Evolutionary conservation across 1,140 invertebrate genomes (phyloP).

Genomic region (Hirudo medicinalis): DNA sequence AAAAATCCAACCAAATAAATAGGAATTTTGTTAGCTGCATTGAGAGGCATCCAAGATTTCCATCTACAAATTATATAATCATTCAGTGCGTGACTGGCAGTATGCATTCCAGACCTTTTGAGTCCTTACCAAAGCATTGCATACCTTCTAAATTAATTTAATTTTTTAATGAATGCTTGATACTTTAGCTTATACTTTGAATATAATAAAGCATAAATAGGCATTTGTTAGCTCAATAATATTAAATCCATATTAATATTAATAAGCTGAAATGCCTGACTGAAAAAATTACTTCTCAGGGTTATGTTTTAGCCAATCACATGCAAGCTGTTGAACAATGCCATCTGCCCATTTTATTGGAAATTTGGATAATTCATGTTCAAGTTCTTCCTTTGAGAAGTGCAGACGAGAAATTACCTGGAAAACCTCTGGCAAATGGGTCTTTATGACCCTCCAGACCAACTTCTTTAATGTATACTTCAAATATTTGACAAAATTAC

Average conservation of each 20-base stretch:
- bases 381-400: constrained; percentile 42
- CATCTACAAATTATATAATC: constrained; percentile 31
- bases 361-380: no score
- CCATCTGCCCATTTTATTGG: not conserved
- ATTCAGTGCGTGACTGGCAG: no score
- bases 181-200: no score
- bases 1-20: constrained; percentile 64
- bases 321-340: constrained; percentile 48
- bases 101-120: no score
- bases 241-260: no score
- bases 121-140: no score
- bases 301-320: constrained; percentile 53
- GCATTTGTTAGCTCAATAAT: no score
- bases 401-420: constrained; percentile 47
- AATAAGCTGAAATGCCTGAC: no score
- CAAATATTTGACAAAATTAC: no score
- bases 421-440: constrained; percentile 32
- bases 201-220: no score
- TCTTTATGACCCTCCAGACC: constrained; percentile 48
- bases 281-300: constrained; percentile 25
- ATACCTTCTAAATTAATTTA: no score
- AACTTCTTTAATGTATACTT: constrained; percentile 52
- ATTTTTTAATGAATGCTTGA: no score
- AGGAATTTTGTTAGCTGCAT: constrained; percentile 43
- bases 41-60: constrained; percentile 46